Evolutionary conservation across 2,797 vertebrate genomes (phyloP).

Genomic region (Hippopotamyrus pictus): DNA sequence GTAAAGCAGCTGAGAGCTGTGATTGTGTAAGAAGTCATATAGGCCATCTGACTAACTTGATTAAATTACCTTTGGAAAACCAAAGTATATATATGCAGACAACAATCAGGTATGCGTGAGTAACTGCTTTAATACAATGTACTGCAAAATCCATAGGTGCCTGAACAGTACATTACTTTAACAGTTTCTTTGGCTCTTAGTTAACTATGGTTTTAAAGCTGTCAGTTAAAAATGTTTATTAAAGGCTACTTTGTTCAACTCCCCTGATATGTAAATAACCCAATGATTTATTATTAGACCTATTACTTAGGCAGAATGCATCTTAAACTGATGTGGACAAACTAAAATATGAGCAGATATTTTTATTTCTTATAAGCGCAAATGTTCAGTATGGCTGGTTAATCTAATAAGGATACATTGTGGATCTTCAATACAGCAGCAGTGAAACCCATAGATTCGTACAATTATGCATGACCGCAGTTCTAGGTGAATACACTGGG

Average conservation of each 20-base stretch:
- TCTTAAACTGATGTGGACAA: background rate
- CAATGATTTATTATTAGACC: background rate
- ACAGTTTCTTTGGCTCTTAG: background rate
- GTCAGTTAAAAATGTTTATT: background rate
- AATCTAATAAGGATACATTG: background rate
- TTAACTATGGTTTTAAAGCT: background rate
- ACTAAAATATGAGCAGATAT: background rate
- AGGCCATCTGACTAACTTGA: background rate
- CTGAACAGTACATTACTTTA: background rate
- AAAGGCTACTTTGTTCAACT: background rate
- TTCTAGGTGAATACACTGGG: constrained; percentile 49
- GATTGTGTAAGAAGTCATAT: background rate
- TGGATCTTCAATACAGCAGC: background rate
- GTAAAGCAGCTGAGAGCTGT: background rate
- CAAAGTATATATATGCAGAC: background rate
- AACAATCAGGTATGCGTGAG: background rate
- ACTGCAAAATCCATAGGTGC: background rate
- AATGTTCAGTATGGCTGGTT: constrained; percentile 48
- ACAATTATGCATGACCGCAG: background rate
- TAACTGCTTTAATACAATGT: background rate
- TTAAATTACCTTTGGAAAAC: background rate
- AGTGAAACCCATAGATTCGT: background rate
- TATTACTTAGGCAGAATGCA: background rate
- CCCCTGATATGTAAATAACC: background rate
- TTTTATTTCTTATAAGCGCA: background rate